These are phyloP conservation scores for Myrmecobius fasciatus DNA, from an alignment of 2,113 vertebrate genomes.

Conservation along the genomic window DNA sequence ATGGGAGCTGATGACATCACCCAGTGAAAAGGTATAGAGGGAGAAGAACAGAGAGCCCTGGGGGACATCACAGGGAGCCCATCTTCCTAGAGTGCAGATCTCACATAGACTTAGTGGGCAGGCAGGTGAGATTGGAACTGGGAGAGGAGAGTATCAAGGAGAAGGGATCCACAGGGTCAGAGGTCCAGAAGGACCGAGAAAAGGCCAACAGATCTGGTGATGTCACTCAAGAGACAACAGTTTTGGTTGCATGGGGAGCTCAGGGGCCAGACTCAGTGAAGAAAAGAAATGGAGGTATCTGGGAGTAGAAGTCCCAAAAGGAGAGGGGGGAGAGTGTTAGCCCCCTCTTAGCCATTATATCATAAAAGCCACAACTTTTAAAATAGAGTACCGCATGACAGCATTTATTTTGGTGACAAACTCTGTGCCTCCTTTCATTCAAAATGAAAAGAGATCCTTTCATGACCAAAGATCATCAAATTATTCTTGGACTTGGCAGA, in stretches of 20 bases:
- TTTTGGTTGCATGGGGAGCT: background rate
- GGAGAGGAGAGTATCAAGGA: background rate
- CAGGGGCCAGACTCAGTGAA: background rate
- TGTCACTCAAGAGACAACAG: background rate
- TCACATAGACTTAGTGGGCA: background rate
- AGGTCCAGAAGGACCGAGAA: background rate
- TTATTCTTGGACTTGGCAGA: slow-evolving; percentile 43
- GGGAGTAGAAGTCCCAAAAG: background rate
- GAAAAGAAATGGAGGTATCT: background rate
- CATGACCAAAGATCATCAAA: slow-evolving; percentile 33
- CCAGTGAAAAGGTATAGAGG: background rate
- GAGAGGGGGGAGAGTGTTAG: background rate
- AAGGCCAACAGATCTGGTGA: background rate
- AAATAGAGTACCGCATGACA: background rate
- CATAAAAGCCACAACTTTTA: background rate
- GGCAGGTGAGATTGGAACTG: background rate
- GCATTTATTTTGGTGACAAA: slow-evolving; percentile 25
- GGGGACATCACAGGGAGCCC: background rate
- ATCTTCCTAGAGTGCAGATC: too few species aligned
- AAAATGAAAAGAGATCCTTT: slow-evolving; percentile 48
- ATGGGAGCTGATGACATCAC: background rate
- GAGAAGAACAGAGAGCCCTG: background rate
- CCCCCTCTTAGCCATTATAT: background rate
- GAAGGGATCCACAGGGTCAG: background rate
- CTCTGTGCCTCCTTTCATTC: slow-evolving; percentile 13